Evolutionary conservation across 2,888 invertebrate genomes (phyloP).

Genomic region (Cynaeus angustus): DNA sequence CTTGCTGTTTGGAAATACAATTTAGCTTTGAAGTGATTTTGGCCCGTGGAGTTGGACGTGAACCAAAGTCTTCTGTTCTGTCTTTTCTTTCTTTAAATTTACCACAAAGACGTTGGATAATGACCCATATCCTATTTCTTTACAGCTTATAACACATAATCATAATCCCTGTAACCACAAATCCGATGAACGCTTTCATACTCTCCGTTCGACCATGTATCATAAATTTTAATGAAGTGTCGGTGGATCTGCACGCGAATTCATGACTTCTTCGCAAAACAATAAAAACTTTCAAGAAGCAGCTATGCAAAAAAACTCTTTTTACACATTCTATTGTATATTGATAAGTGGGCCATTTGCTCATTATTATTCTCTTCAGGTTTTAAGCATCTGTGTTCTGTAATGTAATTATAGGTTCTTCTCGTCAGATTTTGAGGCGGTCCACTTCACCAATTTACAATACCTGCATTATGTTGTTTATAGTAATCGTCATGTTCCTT

Average conservation of each 20-base stretch:
- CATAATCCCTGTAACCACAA: background rate
- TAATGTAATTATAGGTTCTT: constrained; percentile 34
- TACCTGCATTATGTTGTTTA: constrained; percentile 17
- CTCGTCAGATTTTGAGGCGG: constrained; percentile 30
- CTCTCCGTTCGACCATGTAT: constrained; percentile 26
- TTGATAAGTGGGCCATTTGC: constrained; percentile 30
- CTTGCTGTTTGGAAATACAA: too few species aligned
- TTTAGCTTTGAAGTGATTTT: too few species aligned
- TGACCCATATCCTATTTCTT: too few species aligned
- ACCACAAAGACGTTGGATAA: too few species aligned
- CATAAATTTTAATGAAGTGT: constrained; percentile 39
- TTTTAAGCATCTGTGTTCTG: constrained; percentile 18
- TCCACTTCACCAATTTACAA: constrained; percentile 30
- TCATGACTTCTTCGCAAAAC: constrained; percentile 1
- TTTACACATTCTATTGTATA: constrained; percentile 14
- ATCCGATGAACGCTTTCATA: constrained; percentile 18
- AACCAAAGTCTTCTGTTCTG: too few species aligned
- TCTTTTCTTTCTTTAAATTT: too few species aligned
- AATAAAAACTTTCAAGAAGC: constrained; percentile 28
- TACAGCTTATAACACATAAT: background rate
- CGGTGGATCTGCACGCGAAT: constrained; percentile 34
- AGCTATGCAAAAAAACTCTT: constrained; percentile 13
- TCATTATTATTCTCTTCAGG: constrained; percentile 26
- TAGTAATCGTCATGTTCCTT: background rate
- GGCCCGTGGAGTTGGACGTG: too few species aligned